phyloP scores from a whole-genome alignment of 2,888 invertebrate genomes.

The Invenusta paracnida region DNA sequence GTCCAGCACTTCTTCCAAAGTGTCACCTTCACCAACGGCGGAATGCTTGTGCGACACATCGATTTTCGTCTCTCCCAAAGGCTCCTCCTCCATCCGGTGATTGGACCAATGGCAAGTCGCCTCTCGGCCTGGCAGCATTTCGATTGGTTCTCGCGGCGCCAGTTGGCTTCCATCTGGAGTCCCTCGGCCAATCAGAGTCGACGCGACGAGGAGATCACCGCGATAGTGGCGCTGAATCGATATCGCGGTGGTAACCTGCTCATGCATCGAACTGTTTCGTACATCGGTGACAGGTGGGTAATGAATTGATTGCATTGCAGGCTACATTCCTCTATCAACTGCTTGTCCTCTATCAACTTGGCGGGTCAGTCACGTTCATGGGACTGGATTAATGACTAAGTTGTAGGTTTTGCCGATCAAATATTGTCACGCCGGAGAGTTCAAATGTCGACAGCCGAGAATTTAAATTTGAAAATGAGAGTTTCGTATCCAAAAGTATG shows the following conservation, averaged over 20 bases:
- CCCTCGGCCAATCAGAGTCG: not conserved
- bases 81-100: not conserved
- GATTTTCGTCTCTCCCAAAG: conserved; percentile 33
- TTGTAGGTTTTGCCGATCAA: too few species aligned
- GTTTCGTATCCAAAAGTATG: too few species aligned
- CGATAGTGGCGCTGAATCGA: conserved; percentile 10
- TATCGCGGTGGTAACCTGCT: not conserved
- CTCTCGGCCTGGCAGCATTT: not conserved
- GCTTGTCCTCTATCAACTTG: too few species aligned
- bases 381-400: too few species aligned
- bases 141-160: not conserved
- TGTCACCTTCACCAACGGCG: conserved; percentile 36
- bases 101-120: conserved; percentile 10
- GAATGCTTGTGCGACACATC: conserved; percentile 31
- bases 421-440: too few species aligned
- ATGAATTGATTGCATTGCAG: too few species aligned
- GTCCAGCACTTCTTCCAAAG: conserved; percentile 32
- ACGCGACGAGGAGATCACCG: conserved; percentile 9
- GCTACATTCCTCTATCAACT: too few species aligned
- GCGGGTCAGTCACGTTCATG: too few species aligned
- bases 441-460: too few species aligned
- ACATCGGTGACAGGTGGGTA: conserved; percentile 27
- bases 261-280: conserved; percentile 20
- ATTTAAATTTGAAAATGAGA: too few species aligned
- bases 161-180: conserved; percentile 33